Evolutionary conservation across 2,797 vertebrate species (phyloP).

Genomic region (Notolabrus celidotus): DNA sequence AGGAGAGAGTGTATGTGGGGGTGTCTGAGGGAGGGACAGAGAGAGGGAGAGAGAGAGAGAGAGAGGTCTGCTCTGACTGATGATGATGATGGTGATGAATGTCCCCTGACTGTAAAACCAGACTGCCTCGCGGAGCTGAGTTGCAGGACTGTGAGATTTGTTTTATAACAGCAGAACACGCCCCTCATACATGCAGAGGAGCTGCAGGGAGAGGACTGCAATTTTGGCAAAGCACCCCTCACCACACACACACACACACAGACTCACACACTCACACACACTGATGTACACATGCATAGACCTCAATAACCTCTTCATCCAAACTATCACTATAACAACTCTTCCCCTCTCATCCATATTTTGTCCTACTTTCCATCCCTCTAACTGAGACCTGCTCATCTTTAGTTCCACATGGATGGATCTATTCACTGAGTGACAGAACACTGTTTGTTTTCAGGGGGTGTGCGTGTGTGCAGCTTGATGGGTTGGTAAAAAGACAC

Average conservation of each 20-base stretch:
- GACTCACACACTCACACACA: conserved; percentile 11
- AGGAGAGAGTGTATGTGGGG: conserved; percentile 14
- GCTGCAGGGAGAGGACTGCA: conserved; percentile 46
- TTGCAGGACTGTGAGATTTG: conserved; percentile 34
- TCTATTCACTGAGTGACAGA: conserved; percentile 52
- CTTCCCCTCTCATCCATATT: not conserved
- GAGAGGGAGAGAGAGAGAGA: conserved; percentile 18
- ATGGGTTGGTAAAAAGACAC: not conserved
- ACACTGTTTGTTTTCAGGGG: conserved; percentile 38
- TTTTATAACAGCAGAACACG: conserved; percentile 50
- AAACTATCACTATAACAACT: not conserved
- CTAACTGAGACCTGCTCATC: conserved; percentile 46
- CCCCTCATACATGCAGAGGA: conserved; percentile 54
- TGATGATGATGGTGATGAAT: conserved; percentile 44
- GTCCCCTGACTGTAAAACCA: conserved; percentile 56
- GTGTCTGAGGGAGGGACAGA: conserved; percentile 25
- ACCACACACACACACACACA: conserved; percentile 8
- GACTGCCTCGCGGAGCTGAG: conserved; percentile 54
- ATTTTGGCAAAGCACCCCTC: conserved; percentile 33
- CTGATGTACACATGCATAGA: conserved; percentile 1
- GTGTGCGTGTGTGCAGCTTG: conserved; percentile 4
- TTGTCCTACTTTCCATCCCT: not conserved
- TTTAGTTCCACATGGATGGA: conserved; percentile 58
- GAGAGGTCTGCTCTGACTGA: conserved; percentile 38
- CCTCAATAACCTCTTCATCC: not conserved